Conservation (phyloP, 2,888 invertebrate species). For the Mythimna impura region DNA sequence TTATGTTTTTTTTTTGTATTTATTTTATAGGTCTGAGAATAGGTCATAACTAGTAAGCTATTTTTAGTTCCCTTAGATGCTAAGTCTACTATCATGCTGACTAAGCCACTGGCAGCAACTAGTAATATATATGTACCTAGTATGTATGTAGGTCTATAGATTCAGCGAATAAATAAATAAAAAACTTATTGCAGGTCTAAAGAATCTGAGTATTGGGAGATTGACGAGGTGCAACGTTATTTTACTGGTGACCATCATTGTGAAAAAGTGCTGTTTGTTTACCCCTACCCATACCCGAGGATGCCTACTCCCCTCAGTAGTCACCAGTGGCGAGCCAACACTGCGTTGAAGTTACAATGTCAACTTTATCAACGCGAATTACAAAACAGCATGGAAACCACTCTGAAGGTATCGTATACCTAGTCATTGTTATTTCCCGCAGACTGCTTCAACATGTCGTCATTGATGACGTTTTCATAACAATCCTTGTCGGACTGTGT, state of each 20-base stretch:
- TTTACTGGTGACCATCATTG: slow-evolving; percentile 80
- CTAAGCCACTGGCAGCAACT: background rate
- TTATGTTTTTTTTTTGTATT: too few species aligned
- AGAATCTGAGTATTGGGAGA: slow-evolving; percentile 80
- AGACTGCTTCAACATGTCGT: too few species aligned
- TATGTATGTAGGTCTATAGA: background rate
- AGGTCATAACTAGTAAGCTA: background rate
- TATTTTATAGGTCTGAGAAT: background rate
- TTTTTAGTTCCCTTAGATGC: background rate
- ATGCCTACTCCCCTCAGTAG: slow-evolving; percentile 76
- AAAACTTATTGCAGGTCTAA: slow-evolving; percentile 69
- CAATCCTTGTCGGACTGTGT: too few species aligned
- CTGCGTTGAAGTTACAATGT: slow-evolving; percentile 75
- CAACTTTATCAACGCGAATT: slow-evolving; percentile 76
- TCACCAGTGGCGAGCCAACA: slow-evolving; percentile 78
- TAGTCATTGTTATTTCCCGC: background rate
- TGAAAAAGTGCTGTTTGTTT: slow-evolving; percentile 80
- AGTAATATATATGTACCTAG: too few species aligned
- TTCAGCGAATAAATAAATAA: background rate
- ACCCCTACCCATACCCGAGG: slow-evolving; percentile 81
- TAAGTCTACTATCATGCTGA: too few species aligned
- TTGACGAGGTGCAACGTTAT: slow-evolving; percentile 83
- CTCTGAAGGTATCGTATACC: slow-evolving; percentile 73
- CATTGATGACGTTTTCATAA: too few species aligned
- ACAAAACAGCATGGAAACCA: slow-evolving; percentile 73